Conservation (phyloP, 2,113 vertebrate species). For the Tichodroma muraria region DNA sequence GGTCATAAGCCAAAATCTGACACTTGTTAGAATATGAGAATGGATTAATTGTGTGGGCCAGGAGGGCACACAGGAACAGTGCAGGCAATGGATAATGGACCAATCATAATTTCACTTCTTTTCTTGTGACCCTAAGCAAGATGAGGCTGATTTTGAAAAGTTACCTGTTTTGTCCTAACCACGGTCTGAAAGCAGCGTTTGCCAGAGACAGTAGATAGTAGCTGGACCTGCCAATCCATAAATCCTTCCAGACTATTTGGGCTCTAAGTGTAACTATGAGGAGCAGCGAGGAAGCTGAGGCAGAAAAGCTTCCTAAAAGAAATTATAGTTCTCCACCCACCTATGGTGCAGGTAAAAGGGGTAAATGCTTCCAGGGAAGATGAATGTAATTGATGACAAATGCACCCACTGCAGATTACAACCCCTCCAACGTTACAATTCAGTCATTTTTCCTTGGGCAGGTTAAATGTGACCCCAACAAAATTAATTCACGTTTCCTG, state of each 20-base stretch:
- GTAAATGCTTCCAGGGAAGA: neutral
- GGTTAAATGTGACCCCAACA: neutral
- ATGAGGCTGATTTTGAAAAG: neutral
- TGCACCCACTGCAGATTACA: neutral
- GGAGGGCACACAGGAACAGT: rapidly evolving
- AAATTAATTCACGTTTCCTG: neutral
- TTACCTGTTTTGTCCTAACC: neutral
- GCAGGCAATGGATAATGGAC: neutral
- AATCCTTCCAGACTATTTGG: neutral
- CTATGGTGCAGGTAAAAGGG: neutral
- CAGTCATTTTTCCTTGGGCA: neutral
- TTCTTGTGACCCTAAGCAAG: neutral
- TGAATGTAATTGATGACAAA: neutral
- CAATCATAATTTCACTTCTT: neutral
- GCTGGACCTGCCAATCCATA: neutral
- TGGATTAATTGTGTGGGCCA: neutral
- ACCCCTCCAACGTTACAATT: neutral
- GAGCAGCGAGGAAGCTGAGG: neutral
- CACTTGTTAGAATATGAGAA: neutral
- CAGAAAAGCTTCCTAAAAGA: neutral
- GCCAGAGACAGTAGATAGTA: neutral
- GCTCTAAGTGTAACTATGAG: neutral
- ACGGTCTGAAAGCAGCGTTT: neutral
- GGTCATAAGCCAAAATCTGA: neutral
- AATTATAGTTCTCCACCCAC: neutral